Base-by-base conservation (phyloP, 1,140 invertebrate species). In the Augochlora pura region DNA sequence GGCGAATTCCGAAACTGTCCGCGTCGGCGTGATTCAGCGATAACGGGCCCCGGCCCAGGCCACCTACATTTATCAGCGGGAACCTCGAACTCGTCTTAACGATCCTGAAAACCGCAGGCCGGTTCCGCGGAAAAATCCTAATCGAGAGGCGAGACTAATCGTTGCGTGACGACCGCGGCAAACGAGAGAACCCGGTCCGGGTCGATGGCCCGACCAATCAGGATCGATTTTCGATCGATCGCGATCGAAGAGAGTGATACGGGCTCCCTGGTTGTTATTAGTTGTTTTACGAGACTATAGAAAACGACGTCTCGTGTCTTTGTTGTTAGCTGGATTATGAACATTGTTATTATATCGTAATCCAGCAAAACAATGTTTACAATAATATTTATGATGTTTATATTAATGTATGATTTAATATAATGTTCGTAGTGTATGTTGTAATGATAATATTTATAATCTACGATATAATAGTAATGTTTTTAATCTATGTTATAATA, bases 111-210 rank as follows among this genome's bases (percentile, higher is more conserved):
- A 71, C 42, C 10, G 42, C 27, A 42, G 27, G 74, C 74, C 74
- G 74, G 74, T 69, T 60, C 67, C 14, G 21, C 23, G 60, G 18
- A 77, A 77, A 77, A 77, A 71, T 71, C 18, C n/a, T 71, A 69
- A 77, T 77, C 75, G 75, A 77, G 71, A 77, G 67, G 75, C 75
- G 75, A 59, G 59, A 77, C 75, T 77, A 77, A 77, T 77, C 75
- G 67, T 63, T 62, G 67, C 75, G 75, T 77, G 75, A 71, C 75
- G 75, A 71, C 27, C 32, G 16, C 74, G 25, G 63, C n/a, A 14
- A 77, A 59, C 75, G 66, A 69, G 62, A 77, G n/a, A n/a, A n/a
- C n/a, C n/a, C n/a, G n/a, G n/a, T n/a, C 67, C 42, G 16, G 49
- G 23, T n/a, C 57, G 67, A 77, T 63, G 71, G 63, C 67, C 18